These are phyloP conservation scores for Hyposoter dolosus DNA, from an alignment of 2,888 invertebrate species.

Conservation along the genomic window DNA sequence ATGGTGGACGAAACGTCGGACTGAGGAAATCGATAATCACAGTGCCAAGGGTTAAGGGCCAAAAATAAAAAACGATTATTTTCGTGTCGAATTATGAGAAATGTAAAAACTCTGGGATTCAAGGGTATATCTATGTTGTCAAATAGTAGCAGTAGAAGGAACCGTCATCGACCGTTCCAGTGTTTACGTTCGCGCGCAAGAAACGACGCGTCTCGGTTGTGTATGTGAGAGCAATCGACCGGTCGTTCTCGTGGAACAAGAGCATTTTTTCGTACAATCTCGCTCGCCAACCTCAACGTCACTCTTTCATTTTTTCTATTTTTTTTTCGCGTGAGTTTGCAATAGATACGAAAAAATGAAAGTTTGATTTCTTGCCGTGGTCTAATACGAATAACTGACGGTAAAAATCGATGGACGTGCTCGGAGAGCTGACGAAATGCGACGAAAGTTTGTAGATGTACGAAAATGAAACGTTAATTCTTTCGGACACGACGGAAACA, in stretches of 20 bases:
- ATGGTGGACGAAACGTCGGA: too few species aligned
- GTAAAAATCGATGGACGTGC: neutral
- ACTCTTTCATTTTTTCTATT: slow-evolving; percentile 1
- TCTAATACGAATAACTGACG: neutral
- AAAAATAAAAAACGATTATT: neutral
- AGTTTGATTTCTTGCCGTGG: neutral
- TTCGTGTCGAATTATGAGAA: neutral
- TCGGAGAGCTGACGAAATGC: neutral
- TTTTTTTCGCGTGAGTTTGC: neutral
- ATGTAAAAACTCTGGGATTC: neutral
- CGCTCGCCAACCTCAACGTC: slow-evolving; percentile 27
- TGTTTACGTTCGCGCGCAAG: slow-evolving; percentile 75
- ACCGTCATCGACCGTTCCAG: slow-evolving; percentile 76
- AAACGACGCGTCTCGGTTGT: slow-evolving; percentile 62
- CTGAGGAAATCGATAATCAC: too few species aligned
- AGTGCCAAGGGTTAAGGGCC: neutral
- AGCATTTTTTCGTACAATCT: slow-evolving; percentile 57
- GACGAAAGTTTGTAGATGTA: neutral
- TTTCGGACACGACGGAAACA: neutral
- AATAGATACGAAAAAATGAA: neutral
- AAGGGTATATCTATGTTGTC: neutral
- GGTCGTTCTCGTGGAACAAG: slow-evolving; percentile 20
- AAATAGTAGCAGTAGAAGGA: slow-evolving; percentile 12
- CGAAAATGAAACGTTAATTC: neutral
- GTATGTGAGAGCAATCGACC: slow-evolving; percentile 66